These are phyloP conservation scores for Piscicola geometra DNA, from an alignment of 2,888 invertebrate species.

Conservation along the genomic window DNA sequence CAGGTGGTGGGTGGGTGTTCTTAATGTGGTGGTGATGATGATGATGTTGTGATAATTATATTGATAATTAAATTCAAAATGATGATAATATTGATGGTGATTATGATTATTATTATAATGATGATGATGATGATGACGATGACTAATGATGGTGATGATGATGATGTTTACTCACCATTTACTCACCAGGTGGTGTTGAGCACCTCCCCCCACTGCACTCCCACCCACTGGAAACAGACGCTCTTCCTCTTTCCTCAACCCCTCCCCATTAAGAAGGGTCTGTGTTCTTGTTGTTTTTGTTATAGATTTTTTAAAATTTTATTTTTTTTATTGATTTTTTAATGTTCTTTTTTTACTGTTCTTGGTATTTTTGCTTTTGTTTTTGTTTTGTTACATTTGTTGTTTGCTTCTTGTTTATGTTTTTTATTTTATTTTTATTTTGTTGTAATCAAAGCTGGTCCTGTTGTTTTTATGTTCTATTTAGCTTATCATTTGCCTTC, in stretches of 20 bases:
- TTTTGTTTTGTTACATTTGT: not conserved
- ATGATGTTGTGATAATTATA: too few relatives aligned
- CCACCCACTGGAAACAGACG: conserved; percentile 73
- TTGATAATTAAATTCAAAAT: too few relatives aligned
- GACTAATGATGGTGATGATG: too few relatives aligned
- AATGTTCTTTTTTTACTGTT: too few relatives aligned
- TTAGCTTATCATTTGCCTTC: not conserved
- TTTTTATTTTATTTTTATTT: not conserved
- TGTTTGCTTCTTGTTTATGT: not conserved
- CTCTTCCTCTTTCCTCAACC: conserved; percentile 68
- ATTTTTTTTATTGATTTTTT: not conserved
- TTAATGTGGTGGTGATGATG: too few relatives aligned
- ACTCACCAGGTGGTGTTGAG: conserved; percentile 54
- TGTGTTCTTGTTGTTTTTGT: not conserved
- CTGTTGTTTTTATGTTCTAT: too few relatives aligned
- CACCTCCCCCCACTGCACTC: conserved; percentile 61
- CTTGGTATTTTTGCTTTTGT: not conserved
- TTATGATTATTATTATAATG: too few relatives aligned
- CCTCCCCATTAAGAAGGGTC: conserved; percentile 58
- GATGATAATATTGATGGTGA: too few relatives aligned
- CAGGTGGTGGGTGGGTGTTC: too few relatives aligned
- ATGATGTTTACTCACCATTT: too few relatives aligned
- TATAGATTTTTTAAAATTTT: not conserved
- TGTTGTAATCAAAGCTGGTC: too few relatives aligned
- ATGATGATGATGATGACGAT: too few relatives aligned